Evolutionary conservation across 1,140 invertebrate genomes (phyloP).

Genomic region (Pygmarrhopalites habei): DNA sequence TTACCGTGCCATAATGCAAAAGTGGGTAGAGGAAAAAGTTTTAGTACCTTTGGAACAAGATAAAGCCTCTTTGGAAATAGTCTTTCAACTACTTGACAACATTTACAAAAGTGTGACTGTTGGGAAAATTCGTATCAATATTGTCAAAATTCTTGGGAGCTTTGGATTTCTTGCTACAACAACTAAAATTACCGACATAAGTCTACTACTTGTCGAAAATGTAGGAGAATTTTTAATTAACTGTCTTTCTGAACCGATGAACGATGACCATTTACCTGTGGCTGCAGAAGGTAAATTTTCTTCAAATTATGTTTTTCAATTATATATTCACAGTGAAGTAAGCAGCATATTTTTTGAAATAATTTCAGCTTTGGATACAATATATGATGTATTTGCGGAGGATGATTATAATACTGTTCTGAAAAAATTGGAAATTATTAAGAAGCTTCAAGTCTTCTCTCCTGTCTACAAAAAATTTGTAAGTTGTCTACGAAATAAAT

Average conservation of each 20-base stretch:
- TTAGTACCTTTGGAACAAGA: background rate
- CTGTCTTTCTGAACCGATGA: conserved; percentile 11
- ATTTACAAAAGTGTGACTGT: conserved; percentile 51
- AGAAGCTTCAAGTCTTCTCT: conserved; percentile 51
- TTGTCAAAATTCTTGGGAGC: conserved; percentile 60
- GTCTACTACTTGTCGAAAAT: background rate
- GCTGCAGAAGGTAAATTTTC: too few species aligned
- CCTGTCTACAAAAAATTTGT: conserved; percentile 60
- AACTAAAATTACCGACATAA: conserved; percentile 42
- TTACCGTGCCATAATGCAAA: conserved; percentile 55
- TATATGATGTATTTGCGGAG: conserved; percentile 70
- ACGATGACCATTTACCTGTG: conserved; percentile 53
- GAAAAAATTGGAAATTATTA: conserved; percentile 54
- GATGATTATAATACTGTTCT: conserved; percentile 62
- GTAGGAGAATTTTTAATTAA: conserved; percentile 25
- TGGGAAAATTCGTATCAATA: conserved; percentile 57
- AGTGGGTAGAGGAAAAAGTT: conserved; percentile 43
- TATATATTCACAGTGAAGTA: too few species aligned
- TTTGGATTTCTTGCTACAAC: conserved; percentile 47
- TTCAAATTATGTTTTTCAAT: too few species aligned
- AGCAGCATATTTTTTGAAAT: too few species aligned
- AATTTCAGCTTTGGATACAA: conserved; percentile 60
- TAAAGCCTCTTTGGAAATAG: background rate
- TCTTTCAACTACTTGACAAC: conserved; percentile 52
- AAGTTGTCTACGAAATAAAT: conserved; percentile 29